Conservation (phyloP, 1,140 invertebrate genomes). For the Heliothis virescens region DNA sequence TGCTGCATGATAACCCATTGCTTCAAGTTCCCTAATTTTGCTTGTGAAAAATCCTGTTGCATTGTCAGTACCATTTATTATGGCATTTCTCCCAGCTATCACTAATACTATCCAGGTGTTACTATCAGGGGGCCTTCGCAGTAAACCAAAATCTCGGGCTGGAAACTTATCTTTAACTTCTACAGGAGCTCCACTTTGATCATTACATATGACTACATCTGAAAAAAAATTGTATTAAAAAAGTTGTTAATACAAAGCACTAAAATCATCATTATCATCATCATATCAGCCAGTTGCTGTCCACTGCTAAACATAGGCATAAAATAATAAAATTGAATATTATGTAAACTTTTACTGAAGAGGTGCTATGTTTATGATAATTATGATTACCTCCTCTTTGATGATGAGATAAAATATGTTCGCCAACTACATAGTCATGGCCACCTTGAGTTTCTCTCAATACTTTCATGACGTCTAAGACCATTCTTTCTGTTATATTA, state of each 20-base stretch:
- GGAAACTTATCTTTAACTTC: constrained; percentile 71
- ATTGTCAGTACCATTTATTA: constrained; percentile 68
- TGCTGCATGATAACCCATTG: constrained; percentile 86
- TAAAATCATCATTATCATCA: too few relatives aligned
- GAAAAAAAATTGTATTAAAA: constrained; percentile 63
- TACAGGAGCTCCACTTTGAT: constrained; percentile 74
- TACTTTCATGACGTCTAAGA: constrained; percentile 79
- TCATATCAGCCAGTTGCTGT: too few relatives aligned
- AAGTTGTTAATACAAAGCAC: too few relatives aligned
- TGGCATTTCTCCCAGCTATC: constrained; percentile 78
- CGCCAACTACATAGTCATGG: constrained; percentile 73
- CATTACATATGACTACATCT: constrained; percentile 87
- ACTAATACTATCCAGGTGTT: constrained; percentile 85
- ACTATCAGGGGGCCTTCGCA: constrained; percentile 78
- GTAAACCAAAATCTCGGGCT: constrained; percentile 72
- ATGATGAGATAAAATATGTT: constrained; percentile 87
- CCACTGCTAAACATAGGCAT: too few relatives aligned
- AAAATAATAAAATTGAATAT: too few relatives aligned
- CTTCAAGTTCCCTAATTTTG: constrained; percentile 86
- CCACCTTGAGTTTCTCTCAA: constrained; percentile 74
- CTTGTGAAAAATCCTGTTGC: constrained; percentile 79
- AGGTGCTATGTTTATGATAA: neutral
- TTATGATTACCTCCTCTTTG: constrained; percentile 79
- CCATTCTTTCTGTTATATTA: constrained; percentile 80
- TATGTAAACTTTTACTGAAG: neutral